Percentiles rank a stretch among this genome's conserved stretches.
Conservation (phyloP, 2,113 vertebrate genomes). For the Phoenicopterus ruber region DNA sequence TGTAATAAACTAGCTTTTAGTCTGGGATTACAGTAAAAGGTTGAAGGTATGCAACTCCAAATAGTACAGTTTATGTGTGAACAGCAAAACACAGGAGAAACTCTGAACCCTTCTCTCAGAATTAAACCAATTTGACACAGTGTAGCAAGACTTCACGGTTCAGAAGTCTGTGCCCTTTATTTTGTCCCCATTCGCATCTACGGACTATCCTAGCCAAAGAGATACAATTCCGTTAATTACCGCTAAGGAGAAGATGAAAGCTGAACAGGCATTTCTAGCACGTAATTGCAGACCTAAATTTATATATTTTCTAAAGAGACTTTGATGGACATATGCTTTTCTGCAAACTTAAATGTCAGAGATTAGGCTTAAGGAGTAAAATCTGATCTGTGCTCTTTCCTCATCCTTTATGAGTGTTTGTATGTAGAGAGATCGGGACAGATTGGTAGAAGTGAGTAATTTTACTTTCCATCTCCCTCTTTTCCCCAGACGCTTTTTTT, state of each 20-base stretch:
- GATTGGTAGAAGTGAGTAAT: neutral
- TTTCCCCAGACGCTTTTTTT: neutral
- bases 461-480: neutral
- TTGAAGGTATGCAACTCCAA: neutral
- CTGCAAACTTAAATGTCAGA: neutral
- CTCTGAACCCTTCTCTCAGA: neutral
- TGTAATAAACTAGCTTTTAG: neutral
- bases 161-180: neutral
- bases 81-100: neutral
- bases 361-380: neutral
- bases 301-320: neutral
- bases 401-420: neutral
- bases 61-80: neutral
- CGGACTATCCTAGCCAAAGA: neutral
- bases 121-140: neutral
- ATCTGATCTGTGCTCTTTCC: neutral
- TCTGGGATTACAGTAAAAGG: neutral
- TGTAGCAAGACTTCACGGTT: neutral
- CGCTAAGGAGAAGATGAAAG: neutral
- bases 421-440: neutral
- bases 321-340: neutral
- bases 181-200: neutral
- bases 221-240: neutral
- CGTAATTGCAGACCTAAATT: neutral
- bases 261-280: neutral